Conservation (phyloP, 2,113 vertebrate genomes). For the Rana temporaria region DNA sequence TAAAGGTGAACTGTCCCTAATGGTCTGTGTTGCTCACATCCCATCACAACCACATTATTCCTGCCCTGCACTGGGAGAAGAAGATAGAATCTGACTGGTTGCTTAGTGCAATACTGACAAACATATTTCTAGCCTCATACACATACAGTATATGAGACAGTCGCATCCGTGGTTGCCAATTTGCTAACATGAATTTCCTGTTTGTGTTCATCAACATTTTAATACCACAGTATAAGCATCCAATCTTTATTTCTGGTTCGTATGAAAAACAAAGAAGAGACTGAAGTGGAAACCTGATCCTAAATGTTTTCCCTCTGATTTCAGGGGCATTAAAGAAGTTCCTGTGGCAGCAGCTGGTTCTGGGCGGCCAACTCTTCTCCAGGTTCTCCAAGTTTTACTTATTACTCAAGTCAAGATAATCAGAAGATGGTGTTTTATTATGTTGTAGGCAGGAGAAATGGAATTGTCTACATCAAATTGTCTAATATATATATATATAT, state of each 20-base stretch:
- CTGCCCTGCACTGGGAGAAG: too few species aligned
- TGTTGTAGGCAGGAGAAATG: not conserved
- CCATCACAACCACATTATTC: too few species aligned
- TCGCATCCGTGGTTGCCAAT: too few species aligned
- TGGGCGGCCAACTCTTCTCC: not conserved
- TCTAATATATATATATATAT: not conserved
- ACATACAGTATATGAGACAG: too few species aligned
- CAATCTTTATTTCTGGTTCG: not conserved
- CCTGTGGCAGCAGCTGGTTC: not conserved
- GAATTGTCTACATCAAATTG: not conserved
- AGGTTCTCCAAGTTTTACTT: not conserved
- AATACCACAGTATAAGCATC: too few species aligned
- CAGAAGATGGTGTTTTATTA: not conserved
- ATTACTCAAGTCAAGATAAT: not conserved
- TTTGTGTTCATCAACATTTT: too few species aligned
- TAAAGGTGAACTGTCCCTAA: too few species aligned
- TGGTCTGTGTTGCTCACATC: too few species aligned
- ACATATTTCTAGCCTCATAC: too few species aligned
- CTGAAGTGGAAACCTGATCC: slow-evolving; percentile 16
- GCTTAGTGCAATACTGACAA: too few species aligned
- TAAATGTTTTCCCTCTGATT: slow-evolving; percentile 21
- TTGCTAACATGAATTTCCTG: too few species aligned
- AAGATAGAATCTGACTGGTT: too few species aligned
- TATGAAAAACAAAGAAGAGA: not conserved
- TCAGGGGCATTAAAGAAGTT: slow-evolving; percentile 22